Conservation (phyloP, 2,888 invertebrate genomes). For the Scaptomyza caliginosa region DNA sequence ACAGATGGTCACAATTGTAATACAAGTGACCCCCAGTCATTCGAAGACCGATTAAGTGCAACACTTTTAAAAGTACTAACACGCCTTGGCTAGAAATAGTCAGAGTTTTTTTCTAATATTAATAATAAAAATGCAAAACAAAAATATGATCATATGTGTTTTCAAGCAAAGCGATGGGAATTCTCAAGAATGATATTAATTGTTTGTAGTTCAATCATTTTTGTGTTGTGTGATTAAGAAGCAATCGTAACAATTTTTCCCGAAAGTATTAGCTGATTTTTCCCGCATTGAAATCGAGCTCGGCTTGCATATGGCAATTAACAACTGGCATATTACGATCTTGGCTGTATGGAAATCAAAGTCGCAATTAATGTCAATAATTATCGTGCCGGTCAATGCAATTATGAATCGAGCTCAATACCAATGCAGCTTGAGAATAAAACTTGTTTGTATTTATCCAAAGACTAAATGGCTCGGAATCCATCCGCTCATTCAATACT, state of each 20-base stretch:
- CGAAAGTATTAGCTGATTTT: constrained; percentile 16
- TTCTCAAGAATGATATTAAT: not conserved
- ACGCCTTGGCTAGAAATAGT: constrained; percentile 8
- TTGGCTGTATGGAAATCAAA: constrained; percentile 15
- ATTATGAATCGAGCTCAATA: constrained; percentile 57
- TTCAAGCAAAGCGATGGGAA: not conserved
- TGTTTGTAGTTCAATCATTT: not conserved
- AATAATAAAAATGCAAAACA: not conserved
- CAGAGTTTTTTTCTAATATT: too few species aligned
- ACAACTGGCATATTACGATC: not conserved
- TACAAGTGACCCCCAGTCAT: not conserved
- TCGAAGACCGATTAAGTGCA: not conserved
- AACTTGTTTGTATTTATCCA: constrained; percentile 44
- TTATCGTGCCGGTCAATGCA: constrained; percentile 25
- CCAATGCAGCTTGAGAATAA: constrained; percentile 14
- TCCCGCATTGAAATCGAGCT: constrained; percentile 6
- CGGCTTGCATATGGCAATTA: not conserved
- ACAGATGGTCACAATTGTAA: not conserved
- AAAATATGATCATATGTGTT: not conserved
- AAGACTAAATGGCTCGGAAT: constrained; percentile 48
- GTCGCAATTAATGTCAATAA: constrained; percentile 65
- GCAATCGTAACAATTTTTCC: constrained; percentile 29
- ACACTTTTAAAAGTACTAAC: constrained; percentile 38
- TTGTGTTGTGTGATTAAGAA: too few species aligned
- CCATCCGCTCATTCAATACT: constrained; percentile 43